phyloP scores from a whole-genome alignment of 2,888 invertebrate genomes.

The Nycteola revayana region DNA sequence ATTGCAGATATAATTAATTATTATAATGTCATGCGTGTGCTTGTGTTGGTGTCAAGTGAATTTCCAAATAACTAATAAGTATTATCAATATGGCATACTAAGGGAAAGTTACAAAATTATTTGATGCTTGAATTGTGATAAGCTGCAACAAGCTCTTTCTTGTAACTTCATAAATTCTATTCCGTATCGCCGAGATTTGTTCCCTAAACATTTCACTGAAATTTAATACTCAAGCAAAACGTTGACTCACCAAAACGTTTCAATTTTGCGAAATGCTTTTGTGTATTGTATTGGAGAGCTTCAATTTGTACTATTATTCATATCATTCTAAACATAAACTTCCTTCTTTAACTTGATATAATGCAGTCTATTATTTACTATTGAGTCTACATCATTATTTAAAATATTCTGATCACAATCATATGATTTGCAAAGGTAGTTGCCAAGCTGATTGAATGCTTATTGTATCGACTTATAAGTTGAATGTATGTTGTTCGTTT shows the following conservation, averaged over 20 bases:
- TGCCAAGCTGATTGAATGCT: constrained; percentile 35
- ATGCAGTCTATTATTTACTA: constrained; percentile 42
- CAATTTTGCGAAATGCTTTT: constrained; percentile 54
- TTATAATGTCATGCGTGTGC: constrained; percentile 27
- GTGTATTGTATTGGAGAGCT: constrained; percentile 26
- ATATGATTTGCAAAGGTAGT: constrained; percentile 30
- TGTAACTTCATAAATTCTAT: constrained; percentile 63
- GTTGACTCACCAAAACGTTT: constrained; percentile 62
- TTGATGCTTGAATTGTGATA: constrained; percentile 51
- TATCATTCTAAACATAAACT: constrained; percentile 32
- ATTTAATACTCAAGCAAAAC: constrained; percentile 59
- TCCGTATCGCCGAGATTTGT: constrained; percentile 58
- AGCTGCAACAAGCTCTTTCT: constrained; percentile 54
- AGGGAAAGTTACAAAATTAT: constrained; percentile 55
- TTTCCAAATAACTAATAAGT: constrained; percentile 24
- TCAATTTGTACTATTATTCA: constrained; percentile 21
- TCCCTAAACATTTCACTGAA: constrained; percentile 58
- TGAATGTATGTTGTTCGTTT: constrained; percentile 29
- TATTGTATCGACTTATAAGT: constrained; percentile 37
- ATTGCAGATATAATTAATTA: constrained; percentile 20
- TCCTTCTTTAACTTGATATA: constrained; percentile 43
- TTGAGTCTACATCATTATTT: constrained; percentile 48
- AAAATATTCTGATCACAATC: constrained; percentile 50
- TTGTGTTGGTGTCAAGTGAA: constrained; percentile 18
- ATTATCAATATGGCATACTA: constrained; percentile 33